Evolutionary conservation across 1,140 invertebrate genomes (phyloP), one percentile per base, ranked within the genome.

Genomic region (Oscheius sp.): DNA sequence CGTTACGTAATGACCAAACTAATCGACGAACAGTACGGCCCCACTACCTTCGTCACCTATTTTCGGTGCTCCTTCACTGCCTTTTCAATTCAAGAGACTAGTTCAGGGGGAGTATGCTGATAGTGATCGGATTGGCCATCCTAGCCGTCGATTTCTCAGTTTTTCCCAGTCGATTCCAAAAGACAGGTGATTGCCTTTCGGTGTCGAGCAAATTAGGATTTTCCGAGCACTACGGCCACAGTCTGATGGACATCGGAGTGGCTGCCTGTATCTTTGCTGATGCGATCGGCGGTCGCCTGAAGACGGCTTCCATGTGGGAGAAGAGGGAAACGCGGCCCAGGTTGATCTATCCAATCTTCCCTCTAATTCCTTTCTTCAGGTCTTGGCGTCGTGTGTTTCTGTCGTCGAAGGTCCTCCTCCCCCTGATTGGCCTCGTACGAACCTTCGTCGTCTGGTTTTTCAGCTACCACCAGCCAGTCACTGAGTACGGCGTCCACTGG

Each of bases 401-500:
- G 4, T 55, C 52, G 0, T 75, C 73, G 0, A 65, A 66, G 13
- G 28, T 78, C 29, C 74, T 82, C 29, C 29, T 88, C 20, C 36
- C 87, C 7, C 18, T 85, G 0, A 62, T 97, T 10, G 94, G 93
- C 4, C 66, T 91, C 1, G 81, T 86, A 0, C 88, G 94, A 79
- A 67, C 88, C 2, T 20, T 87, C 0, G 59, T 84, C 15, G 82
- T 88, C 0, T 87, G 87, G 80, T 74, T 80, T 52, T 71, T 82
- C 1, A 88, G 91, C 68, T 97, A 97, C 85, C 91, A 93, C 64
- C 90, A 91, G 81, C 91, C 93, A 85, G 88, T 92, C 0, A 89
- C 90, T 2, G 95, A 97, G 83, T 98, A 97, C 87, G 95, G 95
- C 1, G 87, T 91, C 3, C 94, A 97, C 86, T 95, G 94, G 92